A percentile compares a stretch with the other conserved stretches of the same genome.
Conservation (phyloP, 1,140 invertebrate genomes). For the Andricus grossulariae region DNA sequence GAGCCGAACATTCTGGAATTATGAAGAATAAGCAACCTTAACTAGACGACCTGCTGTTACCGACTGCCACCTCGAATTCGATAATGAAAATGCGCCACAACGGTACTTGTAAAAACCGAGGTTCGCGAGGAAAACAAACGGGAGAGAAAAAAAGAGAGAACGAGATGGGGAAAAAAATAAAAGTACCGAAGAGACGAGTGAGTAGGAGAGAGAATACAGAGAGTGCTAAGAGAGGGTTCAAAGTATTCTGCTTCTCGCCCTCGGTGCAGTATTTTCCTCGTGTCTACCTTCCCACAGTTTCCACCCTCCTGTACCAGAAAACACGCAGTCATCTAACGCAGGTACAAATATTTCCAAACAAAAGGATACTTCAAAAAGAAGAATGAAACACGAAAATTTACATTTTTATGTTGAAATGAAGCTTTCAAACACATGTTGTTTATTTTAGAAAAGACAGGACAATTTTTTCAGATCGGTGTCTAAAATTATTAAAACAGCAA, state of each 20-base stretch:
- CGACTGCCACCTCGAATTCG: conserved; percentile 52
- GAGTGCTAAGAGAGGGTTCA: conserved; percentile 53
- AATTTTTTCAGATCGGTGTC: too few species aligned
- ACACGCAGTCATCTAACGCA: background rate
- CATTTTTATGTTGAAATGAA: too few species aligned
- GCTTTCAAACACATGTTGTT: too few species aligned
- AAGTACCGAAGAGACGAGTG: conserved; percentile 2
- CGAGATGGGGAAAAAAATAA: conserved; percentile 19
- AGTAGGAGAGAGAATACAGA: conserved; percentile 28
- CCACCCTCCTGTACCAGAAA: background rate
- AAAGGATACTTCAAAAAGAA: background rate
- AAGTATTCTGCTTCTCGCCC: conserved; percentile 54
- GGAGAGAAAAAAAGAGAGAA: conserved; percentile 34
- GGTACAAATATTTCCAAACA: background rate
- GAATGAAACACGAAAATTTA: background rate
- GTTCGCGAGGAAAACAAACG: conserved; percentile 38
- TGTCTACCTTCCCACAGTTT: conserved; percentile 52
- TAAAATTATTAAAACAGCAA: too few species aligned
- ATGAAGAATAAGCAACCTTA: conserved; percentile 40
- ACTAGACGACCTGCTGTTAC: conserved; percentile 39
- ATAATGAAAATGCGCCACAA: conserved; percentile 55
- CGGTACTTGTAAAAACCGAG: conserved; percentile 45
- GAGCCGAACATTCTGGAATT: background rate
- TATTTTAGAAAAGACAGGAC: too few species aligned
- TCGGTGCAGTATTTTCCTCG: conserved; percentile 48